These are phyloP conservation scores for Labeo rohita DNA, from an alignment of 2,113 vertebrate genomes.

Conservation along the genomic window DNA sequence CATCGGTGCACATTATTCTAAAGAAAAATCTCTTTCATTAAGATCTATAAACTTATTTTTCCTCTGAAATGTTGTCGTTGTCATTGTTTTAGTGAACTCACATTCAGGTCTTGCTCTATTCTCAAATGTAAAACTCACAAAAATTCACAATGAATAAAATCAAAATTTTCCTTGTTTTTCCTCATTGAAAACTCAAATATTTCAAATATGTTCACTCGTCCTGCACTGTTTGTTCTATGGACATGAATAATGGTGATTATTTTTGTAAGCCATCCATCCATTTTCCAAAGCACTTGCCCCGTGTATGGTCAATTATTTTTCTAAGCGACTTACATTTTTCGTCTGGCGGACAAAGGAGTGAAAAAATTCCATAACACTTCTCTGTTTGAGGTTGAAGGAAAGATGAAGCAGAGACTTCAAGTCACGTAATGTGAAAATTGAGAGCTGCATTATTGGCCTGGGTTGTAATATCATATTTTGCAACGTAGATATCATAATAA, in stretches of 20 bases:
- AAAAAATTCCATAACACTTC: not conserved
- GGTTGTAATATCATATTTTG: too few relatives aligned
- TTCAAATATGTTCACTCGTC: not conserved
- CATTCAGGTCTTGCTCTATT: not conserved
- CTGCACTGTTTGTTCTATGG: not conserved
- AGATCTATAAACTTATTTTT: too few relatives aligned
- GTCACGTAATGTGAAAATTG: too few relatives aligned
- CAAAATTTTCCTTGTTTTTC: too few relatives aligned
- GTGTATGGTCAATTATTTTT: not conserved
- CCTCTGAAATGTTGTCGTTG: too few relatives aligned
- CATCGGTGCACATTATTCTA: too few relatives aligned
- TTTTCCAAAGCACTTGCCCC: not conserved
- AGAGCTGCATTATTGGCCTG: too few relatives aligned
- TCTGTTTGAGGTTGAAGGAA: not conserved
- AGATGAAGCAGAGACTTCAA: not conserved
- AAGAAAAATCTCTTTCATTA: not conserved
- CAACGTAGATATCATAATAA: too few relatives aligned
- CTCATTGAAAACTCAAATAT: not conserved
- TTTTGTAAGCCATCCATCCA: not conserved
- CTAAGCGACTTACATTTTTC: not conserved
- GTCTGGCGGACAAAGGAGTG: not conserved
- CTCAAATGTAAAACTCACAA: not conserved
- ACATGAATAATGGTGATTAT: not conserved
- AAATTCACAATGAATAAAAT: not conserved
- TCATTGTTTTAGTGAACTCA: not conserved